phyloP scores from a whole-genome alignment of 2,113 vertebrate species.

The Anolis sagrei region DNA sequence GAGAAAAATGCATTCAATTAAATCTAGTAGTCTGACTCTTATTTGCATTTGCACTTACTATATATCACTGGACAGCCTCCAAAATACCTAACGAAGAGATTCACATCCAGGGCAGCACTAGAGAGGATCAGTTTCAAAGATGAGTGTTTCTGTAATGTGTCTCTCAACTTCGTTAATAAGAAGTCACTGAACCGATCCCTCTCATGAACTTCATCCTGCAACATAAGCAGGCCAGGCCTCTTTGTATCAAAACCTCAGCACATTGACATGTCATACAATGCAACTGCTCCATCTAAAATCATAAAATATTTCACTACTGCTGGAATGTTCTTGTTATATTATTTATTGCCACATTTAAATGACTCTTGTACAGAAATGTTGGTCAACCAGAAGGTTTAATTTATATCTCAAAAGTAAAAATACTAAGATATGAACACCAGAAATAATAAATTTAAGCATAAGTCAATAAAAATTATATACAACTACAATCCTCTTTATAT shows the following conservation, averaged over 20 bases:
- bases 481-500: background rate
- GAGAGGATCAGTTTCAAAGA: conserved; percentile 90
- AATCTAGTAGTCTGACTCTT: background rate
- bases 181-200: conserved; percentile 95
- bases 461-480: background rate
- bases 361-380: background rate
- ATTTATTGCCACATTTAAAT: background rate
- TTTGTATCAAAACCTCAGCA: background rate
- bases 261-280: background rate
- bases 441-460: background rate
- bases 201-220: conserved; percentile 96
- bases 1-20: background rate
- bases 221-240: conserved; percentile 12
- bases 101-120: conserved; percentile 89
- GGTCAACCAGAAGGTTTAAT: background rate
- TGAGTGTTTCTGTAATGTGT: conserved; percentile 83
- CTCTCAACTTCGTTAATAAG: conserved; percentile 91
- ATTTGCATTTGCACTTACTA: conserved; percentile 80
- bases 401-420: background rate
- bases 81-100: conserved; percentile 92
- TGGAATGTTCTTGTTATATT: background rate
- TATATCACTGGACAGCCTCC: conserved; percentile 89
- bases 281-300: background rate
- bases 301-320: background rate
- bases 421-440: background rate